Base-by-base conservation (phyloP, 2,888 invertebrate genomes). In the Tridacna crocea region DNA sequence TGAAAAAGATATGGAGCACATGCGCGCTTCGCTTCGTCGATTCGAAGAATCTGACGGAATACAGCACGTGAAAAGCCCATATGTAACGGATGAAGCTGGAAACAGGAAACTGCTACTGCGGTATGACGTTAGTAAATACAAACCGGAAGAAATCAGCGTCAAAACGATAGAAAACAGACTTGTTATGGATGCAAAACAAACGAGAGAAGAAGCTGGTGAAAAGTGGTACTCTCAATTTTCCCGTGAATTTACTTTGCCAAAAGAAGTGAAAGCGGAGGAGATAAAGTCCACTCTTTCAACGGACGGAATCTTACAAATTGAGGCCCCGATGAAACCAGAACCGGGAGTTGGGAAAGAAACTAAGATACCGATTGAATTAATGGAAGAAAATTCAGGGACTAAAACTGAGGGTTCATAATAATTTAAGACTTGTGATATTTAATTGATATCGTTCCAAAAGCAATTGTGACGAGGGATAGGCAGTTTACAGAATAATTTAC, bases 111-210 rank as follows among this genome's bases (percentile, higher is more conserved):
- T 73, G 11, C 60, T 27, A 2, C 55, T 73, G 55, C 73, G 60
- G 4, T 73, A 73, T 60, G 73, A 73, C 73, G 58, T 58, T 19
- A 60, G 73, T 22, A 26, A 26, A 15, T 73, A 46, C 60, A 58
- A 58, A 73, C 73, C 73, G 60, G 73, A 73, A 60, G 73, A 73
- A 13, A 60, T 73, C 4, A 73, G 15, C 27, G 60, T 73, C 60
- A 73, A 73, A 60, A 24, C 22, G 17, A 46, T 60, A 6, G 73
- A 60, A 13, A 60, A 73, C 46, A 73, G 46, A 73, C 73, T 73
- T 24, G 73, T 73, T 0, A 60, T 73, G 19, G 19, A 73, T 27
- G 73, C 60, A 1, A 73, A 73, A 46, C 73, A 73, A 22, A 60
- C 22, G 60, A 60, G 58, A 55, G 58, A 58, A 73, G 70, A 70